phyloP scores from a whole-genome alignment of 2,113 vertebrate genomes.

The Caloenas nicobarica region DNA sequence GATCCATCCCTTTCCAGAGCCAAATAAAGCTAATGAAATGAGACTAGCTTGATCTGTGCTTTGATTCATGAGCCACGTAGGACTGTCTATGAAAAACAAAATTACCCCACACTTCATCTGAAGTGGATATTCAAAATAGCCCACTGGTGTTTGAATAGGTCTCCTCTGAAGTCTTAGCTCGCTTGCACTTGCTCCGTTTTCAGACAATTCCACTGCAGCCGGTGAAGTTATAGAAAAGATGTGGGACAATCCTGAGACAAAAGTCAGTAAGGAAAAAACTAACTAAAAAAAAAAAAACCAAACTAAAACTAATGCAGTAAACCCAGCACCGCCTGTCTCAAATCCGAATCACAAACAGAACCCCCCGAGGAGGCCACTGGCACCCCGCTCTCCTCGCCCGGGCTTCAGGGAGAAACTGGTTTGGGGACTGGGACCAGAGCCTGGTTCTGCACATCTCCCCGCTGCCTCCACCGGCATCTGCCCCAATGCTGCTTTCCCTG shows the following conservation, averaged over 20 bases:
- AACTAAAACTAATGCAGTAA: not conserved
- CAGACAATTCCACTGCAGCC: not conserved
- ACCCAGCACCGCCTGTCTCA: not conserved
- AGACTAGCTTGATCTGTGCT: slow-evolving; percentile 74
- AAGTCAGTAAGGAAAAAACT: not conserved
- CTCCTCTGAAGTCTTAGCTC: not conserved
- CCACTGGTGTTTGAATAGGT: not conserved
- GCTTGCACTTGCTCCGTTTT: not conserved
- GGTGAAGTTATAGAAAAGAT: not conserved
- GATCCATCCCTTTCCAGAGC: slow-evolving; percentile 74
- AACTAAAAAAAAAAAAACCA: not conserved
- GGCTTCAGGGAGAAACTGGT: not conserved
- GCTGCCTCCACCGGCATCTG: too few species aligned
- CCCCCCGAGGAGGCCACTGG: not conserved
- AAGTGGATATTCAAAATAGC: not conserved
- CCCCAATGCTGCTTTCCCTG: not conserved
- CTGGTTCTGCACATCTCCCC: not conserved
- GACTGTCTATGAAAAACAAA: not conserved
- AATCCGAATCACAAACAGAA: not conserved
- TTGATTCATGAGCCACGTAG: slow-evolving; percentile 56
- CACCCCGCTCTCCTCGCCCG: too few species aligned
- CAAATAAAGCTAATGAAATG: slow-evolving; percentile 85
- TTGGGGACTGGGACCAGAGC: not conserved
- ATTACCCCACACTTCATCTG: not conserved
- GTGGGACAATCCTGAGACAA: not conserved